phyloP scores from a whole-genome alignment of 1,140 invertebrate genomes.

The Babylonia areolata region DNA sequence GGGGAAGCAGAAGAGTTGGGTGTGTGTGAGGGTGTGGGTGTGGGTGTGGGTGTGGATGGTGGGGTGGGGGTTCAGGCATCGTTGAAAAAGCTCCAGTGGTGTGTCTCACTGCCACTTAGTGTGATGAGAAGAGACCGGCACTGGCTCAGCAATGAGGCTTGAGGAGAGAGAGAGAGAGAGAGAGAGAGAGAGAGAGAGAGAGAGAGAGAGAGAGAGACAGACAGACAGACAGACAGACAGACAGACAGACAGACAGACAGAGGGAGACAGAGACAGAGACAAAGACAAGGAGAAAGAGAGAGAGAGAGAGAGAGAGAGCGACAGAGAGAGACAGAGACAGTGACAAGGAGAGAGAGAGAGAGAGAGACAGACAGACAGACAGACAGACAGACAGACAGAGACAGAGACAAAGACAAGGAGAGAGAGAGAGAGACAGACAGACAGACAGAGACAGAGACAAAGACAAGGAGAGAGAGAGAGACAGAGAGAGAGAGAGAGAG shows the following conservation, averaged over 20 bases:
- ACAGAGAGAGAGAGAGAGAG: slow-evolving; percentile 18
- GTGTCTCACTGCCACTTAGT: background rate
- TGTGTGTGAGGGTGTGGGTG: too few species aligned
- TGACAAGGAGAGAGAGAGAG: slow-evolving; percentile 17
- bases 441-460: slow-evolving; percentile 26
- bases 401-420: background rate
- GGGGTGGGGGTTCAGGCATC: background rate
- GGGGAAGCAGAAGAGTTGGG: too few species aligned
- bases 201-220: slow-evolving; percentile 13
- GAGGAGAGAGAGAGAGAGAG: background rate
- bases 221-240: background rate
- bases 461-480: slow-evolving; percentile 20
- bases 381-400: slow-evolving; percentile 24
- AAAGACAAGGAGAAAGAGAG: background rate
- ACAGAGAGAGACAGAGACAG: slow-evolving; percentile 23
- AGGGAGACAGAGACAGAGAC: background rate
- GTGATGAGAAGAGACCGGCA: slow-evolving; percentile 2
- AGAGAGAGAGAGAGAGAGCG: slow-evolving; percentile 20
- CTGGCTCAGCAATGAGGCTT: slow-evolving; percentile 3
- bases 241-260: background rate
- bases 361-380: slow-evolving; percentile 17
- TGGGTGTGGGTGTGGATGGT: too few species aligned
- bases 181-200: background rate
- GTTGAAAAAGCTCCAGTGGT: background rate
- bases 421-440: slow-evolving; percentile 18